These are phyloP conservation scores for Hypselothyrea guttata DNA, from an alignment of 2,888 invertebrate species.

Conservation along the genomic window DNA sequence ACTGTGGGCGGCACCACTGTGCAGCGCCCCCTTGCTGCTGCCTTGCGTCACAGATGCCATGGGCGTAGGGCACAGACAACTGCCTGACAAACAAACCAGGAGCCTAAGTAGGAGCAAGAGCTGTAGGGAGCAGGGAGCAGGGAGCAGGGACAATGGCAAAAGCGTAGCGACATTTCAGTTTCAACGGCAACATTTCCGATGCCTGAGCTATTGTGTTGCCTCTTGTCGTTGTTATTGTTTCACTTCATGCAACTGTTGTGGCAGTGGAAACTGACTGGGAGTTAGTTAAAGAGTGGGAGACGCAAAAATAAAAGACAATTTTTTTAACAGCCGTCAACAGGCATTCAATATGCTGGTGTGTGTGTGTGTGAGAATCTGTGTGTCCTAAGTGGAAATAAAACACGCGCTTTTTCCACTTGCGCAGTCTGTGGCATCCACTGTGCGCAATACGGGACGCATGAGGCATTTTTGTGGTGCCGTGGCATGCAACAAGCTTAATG, in stretches of 20 bases:
- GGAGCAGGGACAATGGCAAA: conserved; percentile 2
- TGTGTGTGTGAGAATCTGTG: conserved; percentile 23
- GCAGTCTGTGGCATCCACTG: conserved; percentile 56
- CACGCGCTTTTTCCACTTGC: conserved; percentile 70
- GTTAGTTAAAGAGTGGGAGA: conserved; percentile 10
- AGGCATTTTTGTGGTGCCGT: conserved; percentile 38
- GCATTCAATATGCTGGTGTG: conserved; percentile 62
- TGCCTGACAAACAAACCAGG: conserved; percentile 34
- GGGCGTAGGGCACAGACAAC: conserved; percentile 35
- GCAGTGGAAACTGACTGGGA: neutral
- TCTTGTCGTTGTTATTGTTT: conserved; percentile 71
- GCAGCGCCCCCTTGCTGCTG: no score
- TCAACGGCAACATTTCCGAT: conserved; percentile 82
- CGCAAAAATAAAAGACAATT: conserved; percentile 40
- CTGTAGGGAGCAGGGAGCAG: conserved; percentile 2
- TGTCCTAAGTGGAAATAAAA: conserved; percentile 76
- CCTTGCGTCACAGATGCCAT: no score
- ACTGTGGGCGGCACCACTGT: no score
- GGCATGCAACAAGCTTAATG: conserved; percentile 4
- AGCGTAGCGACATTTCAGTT: conserved; percentile 78
- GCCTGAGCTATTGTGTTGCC: conserved; percentile 69
- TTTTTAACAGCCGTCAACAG: conserved; percentile 69
- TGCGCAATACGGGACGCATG: conserved; percentile 48
- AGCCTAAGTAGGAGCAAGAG: conserved; percentile 6
- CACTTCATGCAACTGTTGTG: conserved; percentile 49